Percentiles rank a stretch among this genome's conserved stretches.
Evolutionary conservation across 2,797 vertebrate genomes (phyloP).

Genomic region (Apogon talboti): DNA sequence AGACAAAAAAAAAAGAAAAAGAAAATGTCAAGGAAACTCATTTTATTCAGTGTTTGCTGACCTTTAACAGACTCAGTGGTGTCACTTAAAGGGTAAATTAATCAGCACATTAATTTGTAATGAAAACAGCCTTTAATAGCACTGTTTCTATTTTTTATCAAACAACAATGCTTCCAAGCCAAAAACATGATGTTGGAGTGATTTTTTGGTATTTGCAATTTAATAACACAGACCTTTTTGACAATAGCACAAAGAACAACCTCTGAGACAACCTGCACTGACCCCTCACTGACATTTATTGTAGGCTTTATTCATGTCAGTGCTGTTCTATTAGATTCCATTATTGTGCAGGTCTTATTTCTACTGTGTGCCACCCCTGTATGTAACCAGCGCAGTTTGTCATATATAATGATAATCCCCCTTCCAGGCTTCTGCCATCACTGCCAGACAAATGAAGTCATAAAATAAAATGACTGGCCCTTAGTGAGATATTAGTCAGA

Average conservation of each 20-base stretch:
- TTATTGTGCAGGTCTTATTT: slow-evolving; percentile 8
- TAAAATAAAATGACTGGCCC: slow-evolving; percentile 44
- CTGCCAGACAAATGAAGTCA: slow-evolving; percentile 43
- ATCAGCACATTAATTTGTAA: slow-evolving; percentile 6
- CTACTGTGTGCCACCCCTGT: background rate
- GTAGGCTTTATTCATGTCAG: background rate
- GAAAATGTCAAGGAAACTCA: slow-evolving; percentile 5
- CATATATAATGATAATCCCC: slow-evolving; percentile 39
- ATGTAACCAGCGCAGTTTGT: slow-evolving; percentile 22
- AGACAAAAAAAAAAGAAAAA: background rate
- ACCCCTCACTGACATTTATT: background rate
- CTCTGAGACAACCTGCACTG: background rate
- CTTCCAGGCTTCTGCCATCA: background rate
- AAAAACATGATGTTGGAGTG: no score
- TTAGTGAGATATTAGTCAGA: slow-evolving; percentile 55
- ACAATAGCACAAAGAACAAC: background rate
- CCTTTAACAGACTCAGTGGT: slow-evolving; percentile 3
- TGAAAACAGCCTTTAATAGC: no score
- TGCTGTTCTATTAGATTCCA: slow-evolving; percentile 1
- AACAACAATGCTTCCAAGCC: no score
- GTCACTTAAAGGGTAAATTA: slow-evolving; percentile 17
- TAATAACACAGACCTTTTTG: no score
- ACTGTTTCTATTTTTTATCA: no score
- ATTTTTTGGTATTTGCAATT: no score
- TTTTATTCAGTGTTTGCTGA: slow-evolving; percentile 2